phyloP scores from a whole-genome alignment of 2,888 invertebrate species.

The Agrochola macilenta region DNA sequence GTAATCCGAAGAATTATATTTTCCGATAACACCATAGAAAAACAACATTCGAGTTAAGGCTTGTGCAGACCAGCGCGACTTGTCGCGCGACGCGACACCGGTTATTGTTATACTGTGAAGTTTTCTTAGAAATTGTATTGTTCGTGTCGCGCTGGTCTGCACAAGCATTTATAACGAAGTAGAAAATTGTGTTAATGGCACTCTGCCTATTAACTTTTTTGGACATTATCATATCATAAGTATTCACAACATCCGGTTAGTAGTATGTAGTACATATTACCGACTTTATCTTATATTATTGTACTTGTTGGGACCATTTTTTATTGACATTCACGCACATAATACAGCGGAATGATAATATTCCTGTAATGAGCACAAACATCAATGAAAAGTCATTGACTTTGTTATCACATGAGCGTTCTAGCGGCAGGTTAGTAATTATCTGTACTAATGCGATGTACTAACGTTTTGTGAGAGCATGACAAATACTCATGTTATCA shows the following conservation, averaged over 20 bases:
- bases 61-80: too few relatives aligned
- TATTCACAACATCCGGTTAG: conserved; percentile 51
- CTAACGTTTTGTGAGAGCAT: conserved; percentile 27
- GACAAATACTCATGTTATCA: conserved; percentile 26
- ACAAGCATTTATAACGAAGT: conserved; percentile 42
- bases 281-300: conserved; percentile 31
- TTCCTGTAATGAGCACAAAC: conserved; percentile 46
- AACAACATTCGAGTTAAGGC: conserved; percentile 19
- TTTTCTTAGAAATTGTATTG: too few relatives aligned
- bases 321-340: conserved; percentile 31
- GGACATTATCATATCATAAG: conserved; percentile 52
- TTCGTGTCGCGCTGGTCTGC: too few relatives aligned
- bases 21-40: conserved; percentile 23
- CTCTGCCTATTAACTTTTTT: conserved; percentile 41
- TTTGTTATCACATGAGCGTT: conserved; percentile 55
- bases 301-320: conserved; percentile 35
- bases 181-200: conserved; percentile 40
- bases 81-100: too few relatives aligned
- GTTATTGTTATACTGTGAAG: too few relatives aligned
- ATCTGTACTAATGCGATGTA: conserved; percentile 38
- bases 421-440: conserved; percentile 45
- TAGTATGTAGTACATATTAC: conserved; percentile 21
- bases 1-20: too few relatives aligned
- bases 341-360: conserved; percentile 49
- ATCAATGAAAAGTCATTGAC: conserved; percentile 57